A percentile compares a stretch with the other conserved stretches of the same genome.
Evolutionary conservation across 2,888 invertebrate genomes (phyloP).

Genomic region (Polyploca ridens): DNA sequence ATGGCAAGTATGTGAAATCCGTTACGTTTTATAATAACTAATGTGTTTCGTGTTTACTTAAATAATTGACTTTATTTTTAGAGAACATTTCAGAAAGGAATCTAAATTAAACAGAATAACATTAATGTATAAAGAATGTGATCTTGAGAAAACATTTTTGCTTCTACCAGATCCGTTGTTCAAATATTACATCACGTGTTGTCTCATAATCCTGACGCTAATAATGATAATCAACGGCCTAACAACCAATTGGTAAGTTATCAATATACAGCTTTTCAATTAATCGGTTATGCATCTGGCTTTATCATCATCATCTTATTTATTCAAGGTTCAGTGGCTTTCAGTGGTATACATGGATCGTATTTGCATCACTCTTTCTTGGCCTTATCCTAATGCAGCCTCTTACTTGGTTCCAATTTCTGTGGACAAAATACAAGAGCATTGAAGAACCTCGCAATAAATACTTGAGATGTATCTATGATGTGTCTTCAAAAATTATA

Average conservation of each 20-base stretch:
- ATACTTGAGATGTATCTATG: slow-evolving; percentile 84
- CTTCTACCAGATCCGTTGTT: slow-evolving; percentile 92
- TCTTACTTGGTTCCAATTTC: slow-evolving; percentile 90
- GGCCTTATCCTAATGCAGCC: slow-evolving; percentile 84
- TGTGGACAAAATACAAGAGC: slow-evolving; percentile 84
- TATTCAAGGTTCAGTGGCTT: slow-evolving; percentile 63
- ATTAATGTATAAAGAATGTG: slow-evolving; percentile 77
- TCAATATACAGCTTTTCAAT: not conserved
- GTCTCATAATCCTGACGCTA: slow-evolving; percentile 63
- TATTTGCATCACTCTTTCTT: slow-evolving; percentile 51
- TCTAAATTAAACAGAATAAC: slow-evolving; percentile 82
- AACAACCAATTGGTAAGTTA: slow-evolving; percentile 70
- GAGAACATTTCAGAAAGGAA: slow-evolving; percentile 87
- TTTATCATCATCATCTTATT: slow-evolving; percentile 15
- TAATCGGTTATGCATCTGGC: not conserved
- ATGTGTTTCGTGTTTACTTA: not conserved
- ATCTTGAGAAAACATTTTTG: slow-evolving; percentile 89
- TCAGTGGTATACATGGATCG: slow-evolving; percentile 61
- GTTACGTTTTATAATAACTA: not conserved
- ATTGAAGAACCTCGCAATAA: slow-evolving; percentile 83
- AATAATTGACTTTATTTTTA: slow-evolving; percentile 53
- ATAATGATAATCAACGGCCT: slow-evolving; percentile 69
- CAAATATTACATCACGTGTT: slow-evolving; percentile 87
- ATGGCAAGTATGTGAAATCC: slow-evolving; percentile 84
- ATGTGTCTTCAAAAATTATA: slow-evolving; percentile 85